phyloP scores from a whole-genome alignment of 2,888 invertebrate species.

The Drosophila emarginata region DNA sequence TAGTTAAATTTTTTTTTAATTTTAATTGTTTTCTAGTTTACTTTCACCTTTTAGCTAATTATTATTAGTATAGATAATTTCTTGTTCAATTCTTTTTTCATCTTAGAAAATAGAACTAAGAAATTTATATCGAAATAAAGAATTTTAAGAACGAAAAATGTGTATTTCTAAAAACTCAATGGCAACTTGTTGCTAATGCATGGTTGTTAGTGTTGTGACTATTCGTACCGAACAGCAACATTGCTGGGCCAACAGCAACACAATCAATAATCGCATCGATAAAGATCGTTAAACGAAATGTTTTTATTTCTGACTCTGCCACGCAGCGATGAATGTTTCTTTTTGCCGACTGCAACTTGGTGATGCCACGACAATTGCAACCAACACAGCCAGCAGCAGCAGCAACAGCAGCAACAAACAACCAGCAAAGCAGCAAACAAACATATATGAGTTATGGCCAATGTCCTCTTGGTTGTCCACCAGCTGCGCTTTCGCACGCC shows the following conservation, averaged over 20 bases:
- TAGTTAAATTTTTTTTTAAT: too few relatives aligned
- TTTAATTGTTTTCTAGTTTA: too few relatives aligned
- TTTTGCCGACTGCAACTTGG: slow-evolving; percentile 34
- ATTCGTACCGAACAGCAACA: slow-evolving; percentile 37
- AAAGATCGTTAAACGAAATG: slow-evolving; percentile 81
- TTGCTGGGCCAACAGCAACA: slow-evolving; percentile 26
- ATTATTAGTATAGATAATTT: too few relatives aligned
- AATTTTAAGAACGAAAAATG: too few relatives aligned
- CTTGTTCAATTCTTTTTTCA: too few relatives aligned
- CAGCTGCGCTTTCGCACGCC: slow-evolving; percentile 58
- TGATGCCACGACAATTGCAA: slow-evolving; percentile 56
- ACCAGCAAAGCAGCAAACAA: slow-evolving; percentile 17
- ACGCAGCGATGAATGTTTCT: slow-evolving; percentile 40
- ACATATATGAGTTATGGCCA: slow-evolving; percentile 48
- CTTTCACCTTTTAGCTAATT: too few relatives aligned
- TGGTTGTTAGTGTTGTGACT: slow-evolving; percentile 26
- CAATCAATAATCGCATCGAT: slow-evolving; percentile 82
- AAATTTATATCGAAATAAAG: too few relatives aligned
- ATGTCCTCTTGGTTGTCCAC: slow-evolving; percentile 38
- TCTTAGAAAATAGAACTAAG: too few relatives aligned
- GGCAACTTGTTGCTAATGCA: slow-evolving; percentile 63
- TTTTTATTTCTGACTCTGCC: slow-evolving; percentile 69
- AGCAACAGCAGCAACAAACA: slow-evolving; percentile 14
- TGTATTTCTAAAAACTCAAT: neutral
- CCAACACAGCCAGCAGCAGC: slow-evolving; percentile 21